phyloP scores from a whole-genome alignment of 23 tunicate species.

The Halocynthia aurantium region DNA sequence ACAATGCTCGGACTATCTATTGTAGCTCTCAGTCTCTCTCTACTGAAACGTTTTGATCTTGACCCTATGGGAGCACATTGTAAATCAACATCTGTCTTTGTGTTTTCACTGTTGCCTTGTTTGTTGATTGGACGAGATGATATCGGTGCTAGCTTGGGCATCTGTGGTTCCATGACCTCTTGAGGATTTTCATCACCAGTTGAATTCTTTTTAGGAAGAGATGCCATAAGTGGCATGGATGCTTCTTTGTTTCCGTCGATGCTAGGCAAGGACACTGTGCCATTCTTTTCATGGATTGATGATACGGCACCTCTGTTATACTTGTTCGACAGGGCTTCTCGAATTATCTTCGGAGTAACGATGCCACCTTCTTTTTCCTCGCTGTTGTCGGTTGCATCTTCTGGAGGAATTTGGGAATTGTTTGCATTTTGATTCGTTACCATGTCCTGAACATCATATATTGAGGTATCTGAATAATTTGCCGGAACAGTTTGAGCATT shows the following conservation, averaged over 20 bases:
- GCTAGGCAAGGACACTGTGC: background rate
- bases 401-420: background rate
- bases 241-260: background rate
- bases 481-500: background rate
- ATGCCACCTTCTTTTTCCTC: slow-evolving; percentile 19
- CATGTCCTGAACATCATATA: background rate
- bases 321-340: slow-evolving; percentile 16
- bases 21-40: slow-evolving; percentile 66
- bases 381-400: background rate
- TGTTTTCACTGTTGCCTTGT: background rate
- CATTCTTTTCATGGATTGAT: too few species aligned
- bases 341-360: slow-evolving; percentile 16
- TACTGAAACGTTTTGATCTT: slow-evolving; percentile 71
- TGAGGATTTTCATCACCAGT: background rate
- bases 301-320: too few species aligned
- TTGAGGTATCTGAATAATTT: background rate
- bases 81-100: slow-evolving; percentile 7
- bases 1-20: slow-evolving; percentile 75
- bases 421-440: background rate
- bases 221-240: background rate
- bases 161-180: background rate
- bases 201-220: background rate
- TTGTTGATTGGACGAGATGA: slow-evolving; percentile 2
- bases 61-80: slow-evolving; percentile 53
- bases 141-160: slow-evolving; percentile 2